Evolutionary conservation across 1,140 invertebrate species (phyloP).

Genomic region (Heliothis virescens): DNA sequence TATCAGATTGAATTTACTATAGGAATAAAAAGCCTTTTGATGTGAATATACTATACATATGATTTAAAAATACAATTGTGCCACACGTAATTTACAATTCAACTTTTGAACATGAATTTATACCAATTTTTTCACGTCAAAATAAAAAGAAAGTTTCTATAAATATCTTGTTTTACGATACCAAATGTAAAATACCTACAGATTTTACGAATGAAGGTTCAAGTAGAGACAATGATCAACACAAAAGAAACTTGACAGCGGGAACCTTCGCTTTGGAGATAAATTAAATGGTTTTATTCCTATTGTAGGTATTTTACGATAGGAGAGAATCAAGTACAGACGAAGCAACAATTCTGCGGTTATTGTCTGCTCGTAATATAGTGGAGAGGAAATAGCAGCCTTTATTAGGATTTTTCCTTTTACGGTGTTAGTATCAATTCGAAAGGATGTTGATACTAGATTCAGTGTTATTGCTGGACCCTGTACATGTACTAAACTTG

Average conservation of each 20-base stretch:
- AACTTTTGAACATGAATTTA: conserved; percentile 31
- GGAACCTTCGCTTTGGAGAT: conserved; percentile 46
- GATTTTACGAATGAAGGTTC: conserved; percentile 41
- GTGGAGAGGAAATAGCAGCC: conserved; percentile 9
- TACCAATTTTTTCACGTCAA: conserved; percentile 30
- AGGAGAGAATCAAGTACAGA: conserved; percentile 34
- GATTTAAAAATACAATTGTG: not conserved
- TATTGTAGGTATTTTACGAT: conserved; percentile 48
- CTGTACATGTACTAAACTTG: not conserved
- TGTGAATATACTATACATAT: too few species aligned
- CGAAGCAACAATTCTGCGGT: conserved; percentile 26
- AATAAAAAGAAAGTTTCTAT: conserved; percentile 44
- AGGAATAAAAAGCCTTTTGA: not conserved
- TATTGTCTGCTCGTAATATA: conserved; percentile 27
- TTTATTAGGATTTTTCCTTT: conserved; percentile 33
- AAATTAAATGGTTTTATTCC: conserved; percentile 48
- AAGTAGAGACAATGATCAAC: conserved; percentile 46
- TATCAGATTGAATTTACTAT: not conserved
- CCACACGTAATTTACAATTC: conserved; percentile 36
- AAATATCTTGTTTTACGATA: conserved; percentile 47
- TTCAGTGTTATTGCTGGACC: conserved; percentile 5
- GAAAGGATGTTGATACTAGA: conserved; percentile 5
- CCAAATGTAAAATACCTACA: conserved; percentile 42
- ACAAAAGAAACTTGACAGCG: conserved; percentile 47
- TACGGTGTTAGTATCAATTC: conserved; percentile 3